phyloP scores from a whole-genome alignment of 2,888 invertebrate species.

The Luperina nickerlii region DNA sequence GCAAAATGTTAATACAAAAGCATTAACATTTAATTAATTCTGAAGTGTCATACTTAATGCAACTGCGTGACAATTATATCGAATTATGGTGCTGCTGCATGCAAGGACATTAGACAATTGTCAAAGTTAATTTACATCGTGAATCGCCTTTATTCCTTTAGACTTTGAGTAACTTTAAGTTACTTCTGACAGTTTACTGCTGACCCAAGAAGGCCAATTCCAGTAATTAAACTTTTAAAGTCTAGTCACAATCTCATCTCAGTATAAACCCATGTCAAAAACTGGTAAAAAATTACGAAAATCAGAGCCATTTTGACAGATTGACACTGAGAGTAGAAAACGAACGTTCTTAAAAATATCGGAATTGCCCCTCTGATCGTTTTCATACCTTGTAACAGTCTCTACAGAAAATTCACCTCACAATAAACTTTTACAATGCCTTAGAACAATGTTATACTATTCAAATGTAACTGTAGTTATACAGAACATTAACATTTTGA shows the following conservation, averaged over 20 bases:
- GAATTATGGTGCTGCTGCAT: background rate
- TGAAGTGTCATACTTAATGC: conserved; percentile 12
- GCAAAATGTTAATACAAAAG: conserved; percentile 6
- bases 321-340: too few relatives aligned
- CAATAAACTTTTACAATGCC: background rate
- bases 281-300: background rate
- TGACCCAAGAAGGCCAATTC: background rate
- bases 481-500: too few relatives aligned
- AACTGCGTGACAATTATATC: conserved; percentile 15
- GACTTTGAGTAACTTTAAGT: background rate
- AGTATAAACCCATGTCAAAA: background rate
- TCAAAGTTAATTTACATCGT: conserved; percentile 6
- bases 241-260: background rate
- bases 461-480: background rate
- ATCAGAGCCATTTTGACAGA: background rate
- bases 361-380: background rate
- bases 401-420: background rate
- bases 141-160: background rate
- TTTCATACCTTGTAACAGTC: background rate
- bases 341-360: background rate
- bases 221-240: background rate
- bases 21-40: conserved; percentile 19
- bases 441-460: background rate
- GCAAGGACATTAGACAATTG: conserved; percentile 13
- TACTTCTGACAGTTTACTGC: background rate